phyloP scores from a whole-genome alignment of 2,888 invertebrate species.

The Epirrhoe alternata region DNA sequence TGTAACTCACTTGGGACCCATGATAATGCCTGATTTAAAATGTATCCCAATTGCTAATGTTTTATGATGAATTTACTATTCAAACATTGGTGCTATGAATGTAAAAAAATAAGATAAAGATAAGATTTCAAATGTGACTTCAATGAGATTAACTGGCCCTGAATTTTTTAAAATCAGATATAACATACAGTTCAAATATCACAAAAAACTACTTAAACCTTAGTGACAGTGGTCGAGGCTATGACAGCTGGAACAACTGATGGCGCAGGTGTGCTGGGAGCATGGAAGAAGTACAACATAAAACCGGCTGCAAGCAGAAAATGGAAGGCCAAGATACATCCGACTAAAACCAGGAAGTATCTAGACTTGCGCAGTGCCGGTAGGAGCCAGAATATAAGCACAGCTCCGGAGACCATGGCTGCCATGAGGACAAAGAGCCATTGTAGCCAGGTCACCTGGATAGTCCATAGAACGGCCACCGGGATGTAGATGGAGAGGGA shows the following conservation, averaged over 20 bases:
- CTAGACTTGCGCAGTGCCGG: slow-evolving; percentile 89
- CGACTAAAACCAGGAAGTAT: slow-evolving; percentile 71
- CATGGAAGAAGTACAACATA: slow-evolving; percentile 92
- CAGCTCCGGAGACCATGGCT: slow-evolving; percentile 92
- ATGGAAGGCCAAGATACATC: slow-evolving; percentile 90
- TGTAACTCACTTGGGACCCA: slow-evolving; percentile 3
- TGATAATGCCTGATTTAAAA: neutral
- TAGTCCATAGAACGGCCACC: slow-evolving; percentile 96
- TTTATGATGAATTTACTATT: neutral
- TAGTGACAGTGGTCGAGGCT: slow-evolving; percentile 23
- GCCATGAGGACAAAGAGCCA: slow-evolving; percentile 94
- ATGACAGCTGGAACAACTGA: slow-evolving; percentile 45
- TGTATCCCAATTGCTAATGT: neutral
- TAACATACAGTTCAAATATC: neutral
- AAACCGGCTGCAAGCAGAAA: slow-evolving; percentile 94
- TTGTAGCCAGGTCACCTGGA: slow-evolving; percentile 92
- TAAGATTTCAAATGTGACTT: neutral
- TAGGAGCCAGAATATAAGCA: slow-evolving; percentile 92
- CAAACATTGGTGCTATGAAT: neutral
- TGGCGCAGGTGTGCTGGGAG: slow-evolving; percentile 61
- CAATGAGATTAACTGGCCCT: neutral
- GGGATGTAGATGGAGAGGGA: slow-evolving; percentile 97
- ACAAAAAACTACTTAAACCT: slow-evolving; percentile 1
- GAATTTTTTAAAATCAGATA: neutral
- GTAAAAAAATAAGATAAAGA: neutral